Evolutionary conservation across 2,797 vertebrate species (phyloP).

Genomic region (Trichosurus vulpecula): DNA sequence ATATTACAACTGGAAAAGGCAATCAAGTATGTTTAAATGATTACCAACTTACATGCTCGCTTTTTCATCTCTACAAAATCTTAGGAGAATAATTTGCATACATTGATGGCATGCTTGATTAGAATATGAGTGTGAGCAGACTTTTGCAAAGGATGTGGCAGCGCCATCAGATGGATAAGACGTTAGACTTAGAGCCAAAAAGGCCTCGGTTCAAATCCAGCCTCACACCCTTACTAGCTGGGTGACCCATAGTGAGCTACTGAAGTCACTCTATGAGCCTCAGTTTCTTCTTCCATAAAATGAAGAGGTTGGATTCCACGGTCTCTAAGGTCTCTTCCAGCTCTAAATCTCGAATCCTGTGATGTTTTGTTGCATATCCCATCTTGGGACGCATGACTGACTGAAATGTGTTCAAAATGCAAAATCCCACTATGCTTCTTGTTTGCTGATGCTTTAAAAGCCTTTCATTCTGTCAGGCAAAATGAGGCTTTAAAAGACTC

Average conservation of each 20-base stretch:
- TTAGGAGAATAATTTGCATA: not conserved
- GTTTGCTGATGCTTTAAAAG: not conserved
- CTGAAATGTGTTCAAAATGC: not conserved
- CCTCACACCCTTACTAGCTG: not conserved
- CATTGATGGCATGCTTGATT: not conserved
- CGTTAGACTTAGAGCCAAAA: not conserved
- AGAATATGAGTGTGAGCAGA: not conserved
- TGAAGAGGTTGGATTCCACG: not conserved
- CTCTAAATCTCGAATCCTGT: not conserved
- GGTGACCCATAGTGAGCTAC: not conserved
- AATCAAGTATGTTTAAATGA: not conserved
- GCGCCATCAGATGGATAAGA: not conserved
- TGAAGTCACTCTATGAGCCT: not conserved
- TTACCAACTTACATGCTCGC: not conserved
- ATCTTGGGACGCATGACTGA: not conserved
- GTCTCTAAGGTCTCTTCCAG: not conserved
- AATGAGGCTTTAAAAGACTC: not conserved
- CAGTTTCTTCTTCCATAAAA: not conserved
- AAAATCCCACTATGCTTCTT: not conserved
- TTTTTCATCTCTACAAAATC: not conserved
- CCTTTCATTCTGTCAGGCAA: not conserved
- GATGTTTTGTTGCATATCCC: not conserved
- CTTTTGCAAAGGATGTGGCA: not conserved
- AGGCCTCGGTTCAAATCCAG: not conserved
- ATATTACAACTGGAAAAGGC: not conserved